Conservation (phyloP, 2,113 vertebrate species). For the Aplodontia rufa region DNA sequence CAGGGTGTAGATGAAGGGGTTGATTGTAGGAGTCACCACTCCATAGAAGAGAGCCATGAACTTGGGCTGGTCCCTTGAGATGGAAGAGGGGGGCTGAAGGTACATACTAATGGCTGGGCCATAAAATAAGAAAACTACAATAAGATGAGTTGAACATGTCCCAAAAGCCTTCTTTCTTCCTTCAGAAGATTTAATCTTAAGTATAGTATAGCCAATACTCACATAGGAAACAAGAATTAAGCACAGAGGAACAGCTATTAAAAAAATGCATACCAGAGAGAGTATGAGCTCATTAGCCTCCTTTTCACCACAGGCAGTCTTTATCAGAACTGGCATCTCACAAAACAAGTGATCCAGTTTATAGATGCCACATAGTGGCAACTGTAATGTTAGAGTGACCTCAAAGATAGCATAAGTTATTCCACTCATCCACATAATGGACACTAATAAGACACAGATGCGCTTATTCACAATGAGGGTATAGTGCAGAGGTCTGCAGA, state of each 20-base stretch:
- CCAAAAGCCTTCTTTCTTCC: slow-evolving; percentile 67
- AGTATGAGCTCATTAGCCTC: neutral
- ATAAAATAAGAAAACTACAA: slow-evolving; percentile 67
- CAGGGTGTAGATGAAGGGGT: too few relatives aligned
- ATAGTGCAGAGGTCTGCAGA: slow-evolving; percentile 66
- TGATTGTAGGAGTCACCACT: too few relatives aligned
- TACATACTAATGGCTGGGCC: neutral
- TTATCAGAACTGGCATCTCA: slow-evolving; percentile 59
- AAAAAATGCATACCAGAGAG: slow-evolving; percentile 20
- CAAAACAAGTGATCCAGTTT: slow-evolving; percentile 52
- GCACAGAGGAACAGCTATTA: slow-evolving; percentile 21
- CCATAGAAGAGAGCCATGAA: neutral
- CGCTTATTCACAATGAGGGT: slow-evolving; percentile 42
- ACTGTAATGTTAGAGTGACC: slow-evolving; percentile 22
- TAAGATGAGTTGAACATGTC: slow-evolving; percentile 66
- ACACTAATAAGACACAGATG: neutral
- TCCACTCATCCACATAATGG: slow-evolving; percentile 26
- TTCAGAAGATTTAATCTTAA: slow-evolving; percentile 48
- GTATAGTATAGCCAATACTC: slow-evolving; percentile 38
- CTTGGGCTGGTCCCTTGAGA: slow-evolving; percentile 27
- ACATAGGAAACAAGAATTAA: slow-evolving; percentile 64
- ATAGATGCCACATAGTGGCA: slow-evolving; percentile 49
- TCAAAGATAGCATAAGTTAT: slow-evolving; percentile 41
- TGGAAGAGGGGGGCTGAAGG: neutral
- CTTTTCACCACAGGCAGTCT: slow-evolving; percentile 53